phyloP scores from a whole-genome alignment of 2,113 vertebrate species.

The Pollachius pollachius region DNA sequence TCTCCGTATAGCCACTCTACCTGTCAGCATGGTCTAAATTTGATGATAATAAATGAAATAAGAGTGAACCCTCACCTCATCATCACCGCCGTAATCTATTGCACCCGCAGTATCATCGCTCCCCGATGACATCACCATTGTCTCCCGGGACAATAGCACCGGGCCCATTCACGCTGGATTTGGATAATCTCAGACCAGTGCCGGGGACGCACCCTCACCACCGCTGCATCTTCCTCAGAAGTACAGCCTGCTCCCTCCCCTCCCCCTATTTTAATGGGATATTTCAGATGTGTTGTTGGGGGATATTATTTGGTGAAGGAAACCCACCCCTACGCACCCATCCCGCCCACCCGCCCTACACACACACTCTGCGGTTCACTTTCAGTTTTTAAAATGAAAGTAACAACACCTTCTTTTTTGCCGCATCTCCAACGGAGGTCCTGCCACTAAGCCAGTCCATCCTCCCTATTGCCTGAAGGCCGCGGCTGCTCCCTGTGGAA shows the following conservation, averaged over 20 bases:
- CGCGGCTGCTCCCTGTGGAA: slow-evolving; percentile 7
- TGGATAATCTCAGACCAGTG: slow-evolving; percentile 67
- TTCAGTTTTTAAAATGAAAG: too few species aligned
- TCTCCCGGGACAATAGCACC: slow-evolving; percentile 67
- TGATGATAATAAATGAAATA: slow-evolving; percentile 74
- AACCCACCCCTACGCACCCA: slow-evolving; percentile 38
- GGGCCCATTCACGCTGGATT: slow-evolving; percentile 72
- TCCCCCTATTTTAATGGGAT: too few species aligned
- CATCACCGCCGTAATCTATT: slow-evolving; percentile 64
- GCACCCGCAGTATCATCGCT: slow-evolving; percentile 56
- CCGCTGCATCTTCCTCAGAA: too few species aligned
- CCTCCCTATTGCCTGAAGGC: slow-evolving; percentile 17
- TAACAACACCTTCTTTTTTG: background rate
- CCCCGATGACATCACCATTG: slow-evolving; percentile 56
- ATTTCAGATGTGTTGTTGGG: too few species aligned
- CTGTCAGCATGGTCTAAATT: slow-evolving; percentile 63
- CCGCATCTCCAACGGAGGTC: background rate
- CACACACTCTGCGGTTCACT: background rate
- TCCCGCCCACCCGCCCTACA: slow-evolving; percentile 18
- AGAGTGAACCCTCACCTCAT: slow-evolving; percentile 63
- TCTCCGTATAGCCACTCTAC: slow-evolving; percentile 30
- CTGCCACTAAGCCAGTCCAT: slow-evolving; percentile 1
- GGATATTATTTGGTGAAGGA: too few species aligned
- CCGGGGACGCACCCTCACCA: slow-evolving; percentile 24
- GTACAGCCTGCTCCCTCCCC: background rate